Evolutionary conservation across 2,888 invertebrate species (phyloP), one percentile per base, ranked within the genome.

Genomic region (Merodon equestris): DNA sequence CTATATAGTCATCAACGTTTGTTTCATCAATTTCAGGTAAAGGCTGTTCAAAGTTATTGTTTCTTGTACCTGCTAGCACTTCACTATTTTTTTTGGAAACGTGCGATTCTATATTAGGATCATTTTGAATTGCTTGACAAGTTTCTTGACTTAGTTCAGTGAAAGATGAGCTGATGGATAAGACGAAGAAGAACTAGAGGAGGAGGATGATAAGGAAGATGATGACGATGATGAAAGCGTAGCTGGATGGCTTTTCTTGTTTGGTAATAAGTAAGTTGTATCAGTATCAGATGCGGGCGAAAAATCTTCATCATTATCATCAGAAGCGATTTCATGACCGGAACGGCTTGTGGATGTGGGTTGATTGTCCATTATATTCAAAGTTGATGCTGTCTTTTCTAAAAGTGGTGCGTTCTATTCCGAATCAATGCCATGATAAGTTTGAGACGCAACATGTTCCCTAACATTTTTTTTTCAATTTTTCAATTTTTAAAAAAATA

Each of bases 201-300:
- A n/a, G n/a, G n/a, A n/a, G n/a, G n/a, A n/a, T n/a, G n/a, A n/a
- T n/a, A n/a, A n/a, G n/a, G 56, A 56, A 19, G 56, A 19, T 15
- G 42, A 56, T n/a, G 14, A 27, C 9, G 50, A 50, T 19, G 50
- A 50, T 27, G 34, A 50, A 27, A 34, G 34, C 18, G 42, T 13
- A 18, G 13, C 13, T 56, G 42, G 18, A 56, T 14, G 42, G 17
- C 42, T 42, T 56, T 40, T 56, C 18, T 19, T 56, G n/a, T 42
- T 27, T 56, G 56, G 56, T 18, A 42, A 19, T 19, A 42, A 40
- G 56, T 42, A 56, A 13, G 56, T 56, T 9, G 18, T 9, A 56
- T n/a, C n/a, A n/a, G n/a, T n/a, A n/a, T 56, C 56, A 56, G 56
- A 56, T 40, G 56, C 14, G 19, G 56, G 56, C 9, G 56, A 44